Conservation (phyloP, 2,113 vertebrate species). For the Lasiurus borealis region DNA sequence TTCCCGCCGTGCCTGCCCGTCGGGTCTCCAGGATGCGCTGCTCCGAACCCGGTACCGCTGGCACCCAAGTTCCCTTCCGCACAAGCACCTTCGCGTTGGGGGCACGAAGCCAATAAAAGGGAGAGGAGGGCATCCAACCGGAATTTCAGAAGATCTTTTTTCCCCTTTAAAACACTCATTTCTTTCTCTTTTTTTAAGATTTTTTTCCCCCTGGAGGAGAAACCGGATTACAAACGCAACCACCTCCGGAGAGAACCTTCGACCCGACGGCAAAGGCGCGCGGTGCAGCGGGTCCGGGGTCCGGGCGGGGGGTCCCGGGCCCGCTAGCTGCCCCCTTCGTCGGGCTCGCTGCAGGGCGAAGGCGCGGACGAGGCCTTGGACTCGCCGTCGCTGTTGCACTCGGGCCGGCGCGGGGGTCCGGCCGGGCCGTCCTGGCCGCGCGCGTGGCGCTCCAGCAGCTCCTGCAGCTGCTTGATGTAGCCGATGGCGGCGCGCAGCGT, state of each 20-base stretch:
- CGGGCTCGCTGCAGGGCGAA: constrained; percentile 88
- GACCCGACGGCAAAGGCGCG: not conserved
- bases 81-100: not conserved
- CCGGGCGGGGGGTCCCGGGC: not conserved
- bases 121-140: not conserved
- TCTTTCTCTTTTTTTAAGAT: constrained; percentile 37
- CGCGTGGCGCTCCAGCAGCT: constrained; percentile 88
- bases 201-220: not conserved
- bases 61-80: constrained; percentile 46
- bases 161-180: not conserved
- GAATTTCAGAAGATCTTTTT: constrained; percentile 32
- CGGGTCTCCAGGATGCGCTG: not conserved
- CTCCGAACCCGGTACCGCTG: not conserved
- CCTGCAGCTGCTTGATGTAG: constrained; percentile 96
- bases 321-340: constrained; percentile 83
- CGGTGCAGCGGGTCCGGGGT: not conserved
- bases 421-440: constrained; percentile 71
- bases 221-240: not conserved
- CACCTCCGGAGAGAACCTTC: not conserved
- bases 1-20: not conserved
- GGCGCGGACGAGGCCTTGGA: constrained; percentile 87
- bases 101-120: not conserved
- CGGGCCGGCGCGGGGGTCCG: constrained; percentile 72
- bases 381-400: constrained; percentile 91
- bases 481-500: constrained; percentile 94